Evolutionary conservation across 1,140 invertebrate genomes (phyloP).

Genomic region (Cydia strobilella): DNA sequence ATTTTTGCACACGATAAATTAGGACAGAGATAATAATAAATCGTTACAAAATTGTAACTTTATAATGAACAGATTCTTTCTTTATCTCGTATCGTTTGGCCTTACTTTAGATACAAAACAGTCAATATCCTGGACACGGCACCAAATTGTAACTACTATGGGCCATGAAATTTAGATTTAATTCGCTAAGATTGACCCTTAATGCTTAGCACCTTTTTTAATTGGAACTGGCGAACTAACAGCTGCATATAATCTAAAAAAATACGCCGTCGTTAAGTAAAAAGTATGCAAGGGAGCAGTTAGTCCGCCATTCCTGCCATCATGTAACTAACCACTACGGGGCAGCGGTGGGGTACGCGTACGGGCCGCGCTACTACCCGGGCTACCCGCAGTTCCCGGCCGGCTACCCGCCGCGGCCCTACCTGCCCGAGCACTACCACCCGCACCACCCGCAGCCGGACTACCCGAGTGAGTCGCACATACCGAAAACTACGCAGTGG

Average conservation of each 20-base stretch:
- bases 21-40: too few species aligned
- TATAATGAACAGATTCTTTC: too few species aligned
- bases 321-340: constrained; percentile 9
- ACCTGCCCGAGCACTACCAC: constrained; percentile 48
- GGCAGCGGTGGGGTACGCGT: constrained; percentile 50
- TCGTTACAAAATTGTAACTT: too few species aligned
- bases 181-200: background rate
- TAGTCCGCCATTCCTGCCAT: background rate
- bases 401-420: constrained; percentile 45
- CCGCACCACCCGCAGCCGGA: constrained; percentile 41
- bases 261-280: too few species aligned
- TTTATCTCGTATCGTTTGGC: too few species aligned
- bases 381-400: constrained; percentile 58
- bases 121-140: background rate
- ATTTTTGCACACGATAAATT: too few species aligned
- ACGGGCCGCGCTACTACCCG: constrained; percentile 61
- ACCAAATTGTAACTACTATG: background rate
- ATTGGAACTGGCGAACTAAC: background rate
- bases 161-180: too few species aligned
- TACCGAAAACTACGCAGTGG: background rate
- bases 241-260: background rate
- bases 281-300: background rate
- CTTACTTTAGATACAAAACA: too few species aligned
- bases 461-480: constrained; percentile 26
- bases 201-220: background rate